These are phyloP conservation scores for Chiroxiphia lanceolata DNA, from an alignment of 2,797 vertebrate species.

Conservation along the genomic window DNA sequence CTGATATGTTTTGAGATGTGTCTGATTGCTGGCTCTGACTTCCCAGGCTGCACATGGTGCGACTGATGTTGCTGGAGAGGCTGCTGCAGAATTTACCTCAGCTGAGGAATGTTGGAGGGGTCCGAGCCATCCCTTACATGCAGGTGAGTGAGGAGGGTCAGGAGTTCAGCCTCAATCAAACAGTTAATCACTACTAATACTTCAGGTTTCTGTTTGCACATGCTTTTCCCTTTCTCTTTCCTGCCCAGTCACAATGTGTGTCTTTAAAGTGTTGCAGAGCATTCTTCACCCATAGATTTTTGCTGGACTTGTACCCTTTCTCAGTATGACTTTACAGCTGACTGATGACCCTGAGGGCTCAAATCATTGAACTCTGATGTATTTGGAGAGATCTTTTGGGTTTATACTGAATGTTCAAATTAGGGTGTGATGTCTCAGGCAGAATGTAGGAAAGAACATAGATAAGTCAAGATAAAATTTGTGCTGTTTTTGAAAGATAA, in stretches of 20 bases:
- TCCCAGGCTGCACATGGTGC: constrained; percentile 93
- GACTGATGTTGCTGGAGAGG: constrained; percentile 94
- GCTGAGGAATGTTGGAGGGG: constrained; percentile 93
- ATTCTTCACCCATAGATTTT: neutral
- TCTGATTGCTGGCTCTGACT: neutral
- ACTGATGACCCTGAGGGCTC: neutral
- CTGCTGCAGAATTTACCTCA: constrained; percentile 92
- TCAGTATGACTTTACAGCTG: neutral
- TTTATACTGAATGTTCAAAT: neutral
- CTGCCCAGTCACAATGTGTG: neutral
- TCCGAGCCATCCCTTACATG: constrained; percentile 98
- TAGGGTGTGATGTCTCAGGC: neutral
- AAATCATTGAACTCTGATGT: neutral
- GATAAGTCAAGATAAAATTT: neutral
- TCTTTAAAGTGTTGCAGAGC: neutral
- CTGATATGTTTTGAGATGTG: neutral
- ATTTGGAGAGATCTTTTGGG: neutral
- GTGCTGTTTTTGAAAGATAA: neutral
- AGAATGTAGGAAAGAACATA: neutral
- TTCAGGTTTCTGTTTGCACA: accelerated
- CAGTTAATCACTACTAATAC: neutral
- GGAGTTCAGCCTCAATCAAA: neutral
- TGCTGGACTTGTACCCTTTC: neutral
- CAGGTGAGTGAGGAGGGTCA: constrained; percentile 75
- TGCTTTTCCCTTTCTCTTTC: neutral